Evolutionary conservation across 2,113 vertebrate species (phyloP), one percentile per base, ranked within the genome.

Genomic region (Myotis yumanensis): DNA sequence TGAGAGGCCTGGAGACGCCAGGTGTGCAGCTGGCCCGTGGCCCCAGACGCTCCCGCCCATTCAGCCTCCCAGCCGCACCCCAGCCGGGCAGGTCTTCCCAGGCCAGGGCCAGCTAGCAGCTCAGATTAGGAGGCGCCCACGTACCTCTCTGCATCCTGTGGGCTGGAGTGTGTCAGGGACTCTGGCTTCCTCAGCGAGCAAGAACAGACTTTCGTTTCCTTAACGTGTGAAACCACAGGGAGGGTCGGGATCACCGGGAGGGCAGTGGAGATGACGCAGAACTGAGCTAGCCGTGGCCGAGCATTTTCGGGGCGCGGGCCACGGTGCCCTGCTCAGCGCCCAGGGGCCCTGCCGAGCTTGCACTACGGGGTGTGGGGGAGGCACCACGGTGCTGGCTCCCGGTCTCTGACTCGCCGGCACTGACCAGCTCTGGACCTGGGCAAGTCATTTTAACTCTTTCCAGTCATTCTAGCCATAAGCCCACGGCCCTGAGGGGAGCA

Each of bases 301-400:
- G 81, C 30, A 0, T 64, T 43, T 59, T 81, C 2, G 0, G 48
- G 11, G n/a, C 1, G 0, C 3, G 7, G 20, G 77, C 2, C 72
- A 5, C 5, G 0, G 18, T 17, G 43, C 69, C 84, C 73, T 23
- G 28, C 77, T 17, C 8, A 8, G 71, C 22, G 14, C 48, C 7
- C 2, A 22, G 51, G 48, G 59, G 7, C 32, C 35, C 37, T 4
- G 14, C 46, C 16, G 4, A 25, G 73, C 32, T 18, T 28, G n/a
- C 6, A 4, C 6, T 28, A 14, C 2, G 0, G 0, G 14, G 46
- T 3, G 1, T 30, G 16, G 48, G 57, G 4, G 15, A 30, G 5
- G 23, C 2, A 1, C 4, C 11, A 1, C 20, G 16, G 4, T 6
- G 46, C 32, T 62, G 30, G 40, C 18, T 40, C 76, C 59, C 10